Base-by-base conservation (phyloP, 1,140 invertebrate species). In the Eumeta japonica region DNA sequence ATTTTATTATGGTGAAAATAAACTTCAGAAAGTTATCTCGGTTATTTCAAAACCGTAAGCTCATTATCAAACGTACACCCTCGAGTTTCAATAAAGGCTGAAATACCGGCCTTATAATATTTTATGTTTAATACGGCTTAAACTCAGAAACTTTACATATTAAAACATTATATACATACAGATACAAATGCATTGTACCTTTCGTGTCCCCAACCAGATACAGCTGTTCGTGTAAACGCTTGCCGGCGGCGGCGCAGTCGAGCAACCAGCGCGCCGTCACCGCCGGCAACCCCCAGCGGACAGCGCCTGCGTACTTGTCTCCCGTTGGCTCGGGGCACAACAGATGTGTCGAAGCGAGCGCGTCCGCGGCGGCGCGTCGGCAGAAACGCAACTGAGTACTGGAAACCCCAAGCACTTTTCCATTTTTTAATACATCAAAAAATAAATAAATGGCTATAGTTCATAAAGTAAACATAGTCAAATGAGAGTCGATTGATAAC, bases 241-340 rank as follows among this genome's bases (percentile, higher is more conserved):
- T 51, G 1, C 80, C 79, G 3, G 68, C 50, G 5, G 58, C 51
- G 4, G 83, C 82, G 67, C 90, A 93, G 14, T 79, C 73, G 20
- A 87, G 58, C 16, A 96, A 55, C 92, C 92, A 96, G 10, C 83
- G 64, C 14, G 83, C 81, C 1, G 58, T 83, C 1, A 94, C 83
- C 14, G 86, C 87, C 1, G 81, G 89, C 34, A 91, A 56, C 11
- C 80, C 80, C 92, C 92, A 96, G 56, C 89, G 90, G 1, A 89
- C 62, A 1, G 92, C 89, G 5, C 89, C 92, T 19, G 70, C 62
- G 65, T 92, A 94, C 60, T 96, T 96, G 32, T 84, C 82, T 0
- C 92, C 90, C 41, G 75, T 75, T 0, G 88, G 66, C 0, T 67
- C 67, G 5, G 84, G 82, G 40, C 88, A 90, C 14, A 94, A 70